Base-by-base conservation (phyloP, 2,888 invertebrate genomes). In the Amiota communis region DNA sequence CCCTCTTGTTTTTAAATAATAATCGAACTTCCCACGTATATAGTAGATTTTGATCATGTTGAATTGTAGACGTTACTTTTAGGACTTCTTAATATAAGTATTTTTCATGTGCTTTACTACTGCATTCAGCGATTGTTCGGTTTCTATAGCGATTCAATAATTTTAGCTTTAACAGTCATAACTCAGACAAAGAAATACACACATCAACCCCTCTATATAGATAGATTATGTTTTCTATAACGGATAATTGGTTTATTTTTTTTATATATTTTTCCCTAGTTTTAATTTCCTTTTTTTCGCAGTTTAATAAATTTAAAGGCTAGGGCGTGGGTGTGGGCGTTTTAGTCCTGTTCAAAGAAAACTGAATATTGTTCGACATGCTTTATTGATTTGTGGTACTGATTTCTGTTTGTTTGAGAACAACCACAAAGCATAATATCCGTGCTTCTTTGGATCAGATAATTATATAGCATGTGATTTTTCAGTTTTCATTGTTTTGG, bases 31-130 rank as follows among this genome's bases (percentile, higher is more conserved):
- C 67, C 67, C 49, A 67, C 49, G 49, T 67, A 17, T 13, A 13
- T 13, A 11, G 1, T n/a, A 2, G 10, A 67, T 47, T 13, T 68
- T 68, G 65, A 4, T 36, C 36, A 36, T 36, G 36, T 65, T 65
- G 65, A 65, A 68, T 68, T 51, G 23, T 10, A n/a, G 51, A 68
- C 67, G 67, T 68, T 68, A 68, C 51, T 49, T 67, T 67, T 67
- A 36, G 36, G 36, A 36, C 36, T 20, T 51, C 51, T 8, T 20
- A 12, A 23, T 23, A 23, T 63, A n/a, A n/a, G n/a, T n/a, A n/a
- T 36, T 15, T 63, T 63, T 63, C 9, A 59, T 10, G 46, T 63
- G 63, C 17, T 36, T 63, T 36, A 63, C n/a, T 36, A 63, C n/a
- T 46, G 63, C 11, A 63, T 63, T 8, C n/a, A 63, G 13, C 36